A percentile compares a stretch with the other conserved stretches of the same genome.
Evolutionary conservation across 1,140 invertebrate genomes (phyloP).

Genomic region (Drosophila rufa): DNA sequence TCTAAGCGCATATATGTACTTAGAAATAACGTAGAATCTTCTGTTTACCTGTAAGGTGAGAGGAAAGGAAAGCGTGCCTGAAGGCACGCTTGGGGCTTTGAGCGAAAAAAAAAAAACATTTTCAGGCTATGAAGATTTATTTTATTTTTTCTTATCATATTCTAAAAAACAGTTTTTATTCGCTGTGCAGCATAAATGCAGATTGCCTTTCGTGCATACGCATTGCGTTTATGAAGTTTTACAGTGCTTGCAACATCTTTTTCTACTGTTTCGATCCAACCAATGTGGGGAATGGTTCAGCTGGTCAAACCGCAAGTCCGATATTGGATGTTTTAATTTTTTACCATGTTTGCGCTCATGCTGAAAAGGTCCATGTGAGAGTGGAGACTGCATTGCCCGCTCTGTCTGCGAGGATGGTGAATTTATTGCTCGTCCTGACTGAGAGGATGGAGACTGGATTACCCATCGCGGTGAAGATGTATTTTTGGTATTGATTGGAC

Average conservation of each 20-base stretch:
- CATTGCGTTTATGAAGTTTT: slow-evolving; percentile 14
- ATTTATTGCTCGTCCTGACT: no score
- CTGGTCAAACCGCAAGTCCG: slow-evolving; percentile 1
- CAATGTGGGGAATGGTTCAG: slow-evolving; percentile 6
- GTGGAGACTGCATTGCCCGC: no score
- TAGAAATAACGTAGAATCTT: slow-evolving; percentile 21
- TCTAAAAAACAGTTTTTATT: slow-evolving; percentile 9
- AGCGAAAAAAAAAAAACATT: slow-evolving; percentile 6
- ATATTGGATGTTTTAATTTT: neutral
- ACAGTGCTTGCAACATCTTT: slow-evolving; percentile 17
- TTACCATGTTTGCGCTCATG: no score
- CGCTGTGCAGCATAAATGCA: slow-evolving; percentile 3
- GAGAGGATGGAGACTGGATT: slow-evolving; percentile 18
- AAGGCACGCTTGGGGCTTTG: slow-evolving; percentile 16
- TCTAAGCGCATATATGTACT: slow-evolving; percentile 11
- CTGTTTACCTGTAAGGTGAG: slow-evolving; percentile 16
- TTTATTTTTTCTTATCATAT: slow-evolving; percentile 9
- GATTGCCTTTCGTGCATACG: neutral
- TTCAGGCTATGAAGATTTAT: neutral
- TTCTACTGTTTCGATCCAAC: neutral
- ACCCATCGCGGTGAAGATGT: slow-evolving; percentile 2
- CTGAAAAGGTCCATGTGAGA: no score
- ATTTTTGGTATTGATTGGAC: neutral
- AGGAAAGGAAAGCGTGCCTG: slow-evolving; percentile 3
- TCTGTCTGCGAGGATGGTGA: slow-evolving; percentile 1